These are phyloP conservation scores for Ormyrus nitidulus DNA, from an alignment of 2,888 invertebrate species.

Conservation along the genomic window DNA sequence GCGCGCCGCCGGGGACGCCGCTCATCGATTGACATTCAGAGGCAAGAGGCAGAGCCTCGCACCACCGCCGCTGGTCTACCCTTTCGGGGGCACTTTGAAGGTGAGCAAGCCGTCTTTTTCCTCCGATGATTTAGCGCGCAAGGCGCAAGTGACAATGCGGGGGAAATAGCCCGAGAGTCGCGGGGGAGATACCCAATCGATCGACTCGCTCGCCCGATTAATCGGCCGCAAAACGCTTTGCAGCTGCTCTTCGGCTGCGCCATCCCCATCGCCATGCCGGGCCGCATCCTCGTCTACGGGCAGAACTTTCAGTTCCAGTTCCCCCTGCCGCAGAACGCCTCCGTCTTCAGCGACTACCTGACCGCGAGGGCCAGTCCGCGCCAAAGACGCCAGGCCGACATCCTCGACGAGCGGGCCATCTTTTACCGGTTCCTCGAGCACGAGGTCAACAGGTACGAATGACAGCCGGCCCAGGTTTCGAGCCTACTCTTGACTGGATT, in stretches of 20 bases:
- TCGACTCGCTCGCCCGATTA: too few relatives aligned
- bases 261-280: slow-evolving; percentile 78
- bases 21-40: background rate
- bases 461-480: background rate
- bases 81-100: slow-evolving; percentile 79
- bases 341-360: slow-evolving; percentile 77
- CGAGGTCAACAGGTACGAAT: slow-evolving; percentile 70
- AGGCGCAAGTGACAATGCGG: too few relatives aligned
- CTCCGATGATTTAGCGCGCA: background rate
- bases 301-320: slow-evolving; percentile 84
- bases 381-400: slow-evolving; percentile 60
- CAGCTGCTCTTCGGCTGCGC: slow-evolving; percentile 80
- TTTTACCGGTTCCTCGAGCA: slow-evolving; percentile 74
- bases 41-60: slow-evolving; percentile 63
- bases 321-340: slow-evolving; percentile 77
- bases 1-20: background rate
- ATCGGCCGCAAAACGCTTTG: slow-evolving; percentile 45
- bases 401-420: slow-evolving; percentile 62
- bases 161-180: too few relatives aligned
- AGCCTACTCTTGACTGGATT: background rate
- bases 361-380: slow-evolving; percentile 64
- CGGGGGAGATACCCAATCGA: too few relatives aligned
- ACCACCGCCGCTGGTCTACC: slow-evolving; percentile 77
- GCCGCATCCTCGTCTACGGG: slow-evolving; percentile 78
- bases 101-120: slow-evolving; percentile 66